Evolutionary conservation across 1,140 invertebrate species (phyloP).

Genomic region (Babylonia areolata): DNA sequence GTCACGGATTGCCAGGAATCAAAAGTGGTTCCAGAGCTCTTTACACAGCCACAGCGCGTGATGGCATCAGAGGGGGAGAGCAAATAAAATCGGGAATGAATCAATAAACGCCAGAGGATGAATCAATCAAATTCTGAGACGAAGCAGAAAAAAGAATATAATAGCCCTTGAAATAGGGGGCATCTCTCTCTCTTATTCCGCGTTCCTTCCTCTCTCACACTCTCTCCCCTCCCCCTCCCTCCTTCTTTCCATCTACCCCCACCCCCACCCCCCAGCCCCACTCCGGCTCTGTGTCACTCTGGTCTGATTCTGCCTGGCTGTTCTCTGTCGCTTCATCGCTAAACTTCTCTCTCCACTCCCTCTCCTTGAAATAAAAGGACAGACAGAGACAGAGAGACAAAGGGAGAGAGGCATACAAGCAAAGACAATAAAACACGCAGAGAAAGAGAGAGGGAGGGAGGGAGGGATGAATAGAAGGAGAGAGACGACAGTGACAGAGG

Average conservation of each 20-base stretch:
- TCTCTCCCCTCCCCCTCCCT: background rate
- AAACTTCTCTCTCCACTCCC: constrained; percentile 2
- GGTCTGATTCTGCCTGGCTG: too few species aligned
- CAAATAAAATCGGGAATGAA: too few species aligned
- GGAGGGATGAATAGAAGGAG: too few species aligned
- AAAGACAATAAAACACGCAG: background rate
- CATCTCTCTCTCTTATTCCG: background rate
- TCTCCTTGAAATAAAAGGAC: background rate
- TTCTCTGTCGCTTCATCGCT: background rate
- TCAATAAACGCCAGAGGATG: too few species aligned
- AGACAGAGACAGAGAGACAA: background rate
- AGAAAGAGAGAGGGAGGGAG: background rate
- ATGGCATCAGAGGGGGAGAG: too few species aligned
- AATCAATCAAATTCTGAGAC: too few species aligned
- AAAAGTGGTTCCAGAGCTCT: too few species aligned
- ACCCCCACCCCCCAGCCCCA: background rate
- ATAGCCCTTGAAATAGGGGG: too few species aligned
- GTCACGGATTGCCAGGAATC: too few species aligned
- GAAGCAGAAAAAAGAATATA: too few species aligned
- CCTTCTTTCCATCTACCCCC: background rate
- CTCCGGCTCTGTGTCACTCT: background rate
- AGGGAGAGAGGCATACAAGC: background rate
- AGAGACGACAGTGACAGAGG: too few species aligned
- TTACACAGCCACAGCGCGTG: too few species aligned
- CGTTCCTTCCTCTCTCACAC: background rate